Conservation (phyloP, 2,113 vertebrate species). For the Siphamia tubifer region DNA sequence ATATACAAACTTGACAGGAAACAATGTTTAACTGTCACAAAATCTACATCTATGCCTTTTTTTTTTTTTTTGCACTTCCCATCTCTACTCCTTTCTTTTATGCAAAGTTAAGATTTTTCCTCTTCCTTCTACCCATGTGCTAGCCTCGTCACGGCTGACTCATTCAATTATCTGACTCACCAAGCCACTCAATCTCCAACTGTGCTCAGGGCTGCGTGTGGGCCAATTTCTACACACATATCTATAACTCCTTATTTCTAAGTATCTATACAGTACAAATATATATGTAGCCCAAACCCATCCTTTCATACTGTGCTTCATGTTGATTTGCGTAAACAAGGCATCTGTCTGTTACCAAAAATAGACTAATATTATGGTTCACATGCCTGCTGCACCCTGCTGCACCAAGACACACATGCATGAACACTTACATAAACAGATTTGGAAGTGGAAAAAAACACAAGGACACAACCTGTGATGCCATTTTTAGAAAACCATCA, state of each 20-base stretch:
- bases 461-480: slow-evolving; percentile 49
- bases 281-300: neutral
- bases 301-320: slow-evolving; percentile 31
- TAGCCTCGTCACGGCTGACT: slow-evolving; percentile 67
- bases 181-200: slow-evolving; percentile 64
- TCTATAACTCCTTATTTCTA: neutral
- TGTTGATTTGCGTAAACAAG: slow-evolving; percentile 61
- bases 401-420: slow-evolving; percentile 11
- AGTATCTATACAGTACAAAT: neutral
- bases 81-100: slow-evolving; percentile 3
- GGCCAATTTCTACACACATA: slow-evolving; percentile 20
- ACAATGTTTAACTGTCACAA: no score
- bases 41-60: no score
- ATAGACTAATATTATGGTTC: slow-evolving; percentile 32
- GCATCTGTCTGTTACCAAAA: slow-evolving; percentile 66
- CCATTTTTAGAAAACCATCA: slow-evolving; percentile 59
- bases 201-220: slow-evolving; percentile 53
- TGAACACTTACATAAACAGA: slow-evolving; percentile 6
- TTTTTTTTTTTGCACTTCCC: no score
- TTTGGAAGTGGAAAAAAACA: slow-evolving; percentile 18
- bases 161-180: slow-evolving; percentile 79
- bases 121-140: slow-evolving; percentile 15
- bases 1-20: no score
- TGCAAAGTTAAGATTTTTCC: slow-evolving; percentile 24
- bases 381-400: neutral